These are phyloP conservation scores for Callopanchax toddi DNA, from an alignment of 2,113 vertebrate genomes.

Conservation along the genomic window DNA sequence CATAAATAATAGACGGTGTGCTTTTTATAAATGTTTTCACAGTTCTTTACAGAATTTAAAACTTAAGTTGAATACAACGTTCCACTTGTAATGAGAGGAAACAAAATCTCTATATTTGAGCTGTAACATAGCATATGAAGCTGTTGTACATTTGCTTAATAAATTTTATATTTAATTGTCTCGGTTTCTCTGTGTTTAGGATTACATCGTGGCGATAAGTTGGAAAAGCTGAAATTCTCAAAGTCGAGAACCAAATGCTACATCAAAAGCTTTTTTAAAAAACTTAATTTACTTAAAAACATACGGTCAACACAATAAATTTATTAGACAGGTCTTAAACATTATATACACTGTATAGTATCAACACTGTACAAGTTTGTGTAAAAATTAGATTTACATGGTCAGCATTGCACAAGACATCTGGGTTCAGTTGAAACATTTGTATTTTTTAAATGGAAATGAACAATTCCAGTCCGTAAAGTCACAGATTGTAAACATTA, in stretches of 20 bases:
- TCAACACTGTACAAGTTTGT: slow-evolving; percentile 53
- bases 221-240: no score
- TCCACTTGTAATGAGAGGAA: slow-evolving; percentile 72
- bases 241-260: no score
- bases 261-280: no score
- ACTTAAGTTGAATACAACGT: slow-evolving; percentile 63
- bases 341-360: slow-evolving; percentile 40
- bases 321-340: slow-evolving; percentile 44
- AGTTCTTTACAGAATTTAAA: slow-evolving; percentile 69
- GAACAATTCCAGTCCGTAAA: slow-evolving; percentile 45
- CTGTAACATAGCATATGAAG: slow-evolving; percentile 74
- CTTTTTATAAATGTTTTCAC: slow-evolving; percentile 78
- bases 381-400: slow-evolving; percentile 24
- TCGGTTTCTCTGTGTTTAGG: slow-evolving; percentile 19
- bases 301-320: slow-evolving; percentile 51
- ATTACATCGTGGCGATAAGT: no score
- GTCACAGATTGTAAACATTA: slow-evolving; percentile 49
- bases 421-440: slow-evolving; percentile 25
- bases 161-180: slow-evolving; percentile 81
- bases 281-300: slow-evolving; percentile 62
- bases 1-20: slow-evolving; percentile 36
- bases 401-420: slow-evolving; percentile 9
- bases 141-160: slow-evolving; percentile 84
- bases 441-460: slow-evolving; percentile 23
- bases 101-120: slow-evolving; percentile 74